Evolutionary conservation across 2,888 invertebrate species (phyloP), one percentile per base, ranked within the genome.

Genomic region (Carpatolechia fugitivella): DNA sequence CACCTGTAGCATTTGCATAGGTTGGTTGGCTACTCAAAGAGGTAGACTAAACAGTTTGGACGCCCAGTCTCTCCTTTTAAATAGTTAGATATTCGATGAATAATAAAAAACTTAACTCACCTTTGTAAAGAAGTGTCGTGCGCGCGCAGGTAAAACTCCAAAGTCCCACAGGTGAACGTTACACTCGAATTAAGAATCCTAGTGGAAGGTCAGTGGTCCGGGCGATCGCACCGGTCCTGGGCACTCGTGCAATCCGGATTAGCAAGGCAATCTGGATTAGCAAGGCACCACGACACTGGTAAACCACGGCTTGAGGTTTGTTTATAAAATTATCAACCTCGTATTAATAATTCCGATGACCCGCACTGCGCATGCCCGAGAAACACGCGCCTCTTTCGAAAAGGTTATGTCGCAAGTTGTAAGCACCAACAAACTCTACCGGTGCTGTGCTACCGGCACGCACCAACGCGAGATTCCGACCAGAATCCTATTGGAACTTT

Each of bases 141-240:
- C 89, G 89, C 89, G 90, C 89, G 89, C 89, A 90, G 86, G 79
- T 82, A 78, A 76, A 80, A 80, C 80, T 80, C 80, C 79, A 72
- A 80, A 86, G 83, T 88, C 82, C 87, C 82, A 89, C 87, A 88
- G 88, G 89, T 87, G 87, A 82, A 82, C 82, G 82, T 80, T 84
- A 78, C 70, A 74, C 74, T 75, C 65, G 66, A 76, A 73, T 82
- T 68, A 59, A 75, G 82, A 83, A 75, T 76, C 78, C 64, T 68
- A 76, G 72, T 58, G 54, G 60, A 64, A 59, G 63, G 24, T 60
- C 55, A 64, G 61, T 66, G 64, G 69, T 63, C 69, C 62, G 59
- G 60, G 64, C 65, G 58, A 59, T 63, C 60, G 29, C 61, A 63
- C 60, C 56, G 60, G 59, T 62, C 54, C n/a, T 54, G 49, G 61